A percentile compares a stretch with the other conserved stretches of the same genome.
phyloP scores from a whole-genome alignment of 2,888 invertebrate species.

The Bembecia ichneumoniformis region DNA sequence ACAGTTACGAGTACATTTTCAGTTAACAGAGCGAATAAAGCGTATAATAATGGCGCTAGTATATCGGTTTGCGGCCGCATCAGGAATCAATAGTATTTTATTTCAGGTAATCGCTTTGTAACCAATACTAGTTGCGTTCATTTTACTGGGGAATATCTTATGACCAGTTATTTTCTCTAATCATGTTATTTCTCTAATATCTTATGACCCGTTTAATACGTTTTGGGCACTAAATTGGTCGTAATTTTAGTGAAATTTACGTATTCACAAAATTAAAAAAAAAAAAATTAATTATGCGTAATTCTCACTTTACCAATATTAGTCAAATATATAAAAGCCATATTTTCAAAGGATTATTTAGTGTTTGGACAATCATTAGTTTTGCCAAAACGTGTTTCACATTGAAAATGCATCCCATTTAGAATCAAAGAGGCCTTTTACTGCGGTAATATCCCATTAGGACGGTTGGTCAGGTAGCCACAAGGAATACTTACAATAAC shows the following conservation, averaged over 20 bases:
- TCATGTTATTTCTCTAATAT: neutral
- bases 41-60: conserved; percentile 32
- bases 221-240: no score
- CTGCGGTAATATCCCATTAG: conserved; percentile 20
- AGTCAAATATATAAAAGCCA: neutral
- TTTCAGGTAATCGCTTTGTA: conserved; percentile 37
- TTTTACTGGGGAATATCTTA: neutral
- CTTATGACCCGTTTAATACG: neutral
- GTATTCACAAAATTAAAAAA: no score
- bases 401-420: conserved; percentile 20
- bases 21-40: conserved; percentile 34
- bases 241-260: no score
- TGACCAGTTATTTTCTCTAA: no score
- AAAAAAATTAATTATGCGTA: no score
- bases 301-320: no score
- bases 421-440: conserved; percentile 26
- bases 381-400: conserved; percentile 17
- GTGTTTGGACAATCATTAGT: conserved; percentile 10
- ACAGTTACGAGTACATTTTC: conserved; percentile 14
- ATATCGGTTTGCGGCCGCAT: conserved; percentile 28
- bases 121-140: neutral
- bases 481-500: conserved; percentile 15
- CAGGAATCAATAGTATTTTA: conserved; percentile 27
- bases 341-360: neutral
- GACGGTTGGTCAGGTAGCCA: conserved; percentile 20